Base-by-base conservation (phyloP, 2,797 vertebrate genomes). In the Psittacula echo region DNA sequence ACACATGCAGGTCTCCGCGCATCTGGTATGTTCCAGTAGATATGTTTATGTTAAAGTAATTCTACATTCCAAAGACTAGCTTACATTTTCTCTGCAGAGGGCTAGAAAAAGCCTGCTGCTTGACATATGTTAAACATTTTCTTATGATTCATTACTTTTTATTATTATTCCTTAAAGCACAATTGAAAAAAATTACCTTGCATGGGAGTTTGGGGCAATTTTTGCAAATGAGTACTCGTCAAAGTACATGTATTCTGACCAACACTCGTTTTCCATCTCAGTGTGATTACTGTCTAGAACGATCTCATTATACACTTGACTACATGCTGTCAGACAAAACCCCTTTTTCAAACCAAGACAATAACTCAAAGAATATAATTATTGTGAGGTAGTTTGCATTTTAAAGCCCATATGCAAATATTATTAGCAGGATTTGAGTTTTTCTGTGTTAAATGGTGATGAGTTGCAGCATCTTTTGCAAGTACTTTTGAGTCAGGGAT, bases 251-350 rank as follows among this genome's bases (percentile, higher is more conserved):
- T n/a, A 10, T 94, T 93, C 61, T 94, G 93, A 90, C 74, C 94
- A 90, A 42, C 1, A 4, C 80, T 86, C n/a, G n/a, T n/a, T 89
- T 94, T 93, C 71, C 37, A 20, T 82, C 74, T 72, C 3, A 3
- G 42, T 87, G 83, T 87, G 91, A 95, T 89, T 82, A 85, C 56
- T 3, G 15, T 85, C 85, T 84, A 91, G 61, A 91, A 91, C 80
- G 48, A 86, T 91, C 80, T 90, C 85, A 79, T 94, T 90, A 91
- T 84, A 70, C 66, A 79, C 89, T 96, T 94, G 87, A 94, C 65
- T 90, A 21, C 83, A 85, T 85, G 90, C 85, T 95, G 80, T 90
- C 86, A 93, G 88, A 94, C 80, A 93, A 86, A 94, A 34, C 34
- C 6, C 3, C 34, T 23, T 76, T 91, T 88, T 73, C 70, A 93